phyloP scores from a whole-genome alignment of 1,140 invertebrate genomes.

The Choristoneura fumiferana region DNA sequence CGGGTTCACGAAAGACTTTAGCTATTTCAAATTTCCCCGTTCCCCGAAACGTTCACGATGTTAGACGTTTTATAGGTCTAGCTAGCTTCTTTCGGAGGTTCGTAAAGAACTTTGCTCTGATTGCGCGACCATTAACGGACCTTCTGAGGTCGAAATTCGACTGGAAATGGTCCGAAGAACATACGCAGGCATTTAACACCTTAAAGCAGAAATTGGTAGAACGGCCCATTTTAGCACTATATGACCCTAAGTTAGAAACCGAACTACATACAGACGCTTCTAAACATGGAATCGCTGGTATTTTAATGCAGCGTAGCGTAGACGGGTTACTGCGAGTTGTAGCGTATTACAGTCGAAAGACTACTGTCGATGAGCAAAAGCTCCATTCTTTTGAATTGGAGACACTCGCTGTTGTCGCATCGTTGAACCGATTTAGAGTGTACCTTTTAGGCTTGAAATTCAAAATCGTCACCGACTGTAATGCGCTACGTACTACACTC shows the following conservation, averaged over 20 bases:
- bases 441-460: constrained; percentile 47
- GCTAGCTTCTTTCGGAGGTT: no score
- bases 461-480: constrained; percentile 45
- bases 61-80: constrained; percentile 53
- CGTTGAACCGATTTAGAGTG: constrained; percentile 39
- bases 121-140: no score
- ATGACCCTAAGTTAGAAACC: constrained; percentile 19
- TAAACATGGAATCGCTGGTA: no score
- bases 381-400: no score
- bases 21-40: constrained; percentile 42
- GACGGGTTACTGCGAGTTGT: constrained; percentile 28
- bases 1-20: constrained; percentile 39
- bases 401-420: no score
- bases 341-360: constrained; percentile 47
- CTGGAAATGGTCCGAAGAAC: constrained; percentile 23
- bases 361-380: no score
- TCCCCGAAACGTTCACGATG: constrained; percentile 40
- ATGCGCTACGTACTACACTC: constrained; percentile 33
- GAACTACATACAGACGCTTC: constrained; percentile 26
- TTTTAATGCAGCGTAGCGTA: no score
- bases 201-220: constrained; percentile 5
- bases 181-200: neutral
- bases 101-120: no score
- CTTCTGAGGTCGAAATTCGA: constrained; percentile 12
- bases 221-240: constrained; percentile 17